phyloP scores from a whole-genome alignment of 1,140 invertebrate species.

The Leucophenga varia region DNA sequence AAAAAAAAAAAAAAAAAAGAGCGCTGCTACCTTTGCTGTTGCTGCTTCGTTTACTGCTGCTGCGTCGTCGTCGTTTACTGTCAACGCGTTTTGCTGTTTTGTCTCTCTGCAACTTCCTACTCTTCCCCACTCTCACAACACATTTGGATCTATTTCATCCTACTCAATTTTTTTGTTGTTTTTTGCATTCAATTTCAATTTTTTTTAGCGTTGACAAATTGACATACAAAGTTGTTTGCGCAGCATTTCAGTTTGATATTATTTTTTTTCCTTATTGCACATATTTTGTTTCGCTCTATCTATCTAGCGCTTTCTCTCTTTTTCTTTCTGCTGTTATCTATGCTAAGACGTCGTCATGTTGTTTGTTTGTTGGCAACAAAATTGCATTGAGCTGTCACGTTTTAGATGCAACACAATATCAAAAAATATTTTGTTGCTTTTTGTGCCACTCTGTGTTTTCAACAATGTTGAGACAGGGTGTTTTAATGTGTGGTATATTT shows the following conservation, averaged over 20 bases:
- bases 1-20: too few relatives aligned
- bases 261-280: slow-evolving; percentile 20
- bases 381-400: slow-evolving; percentile 54
- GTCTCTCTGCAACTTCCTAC: too few relatives aligned
- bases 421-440: too few relatives aligned
- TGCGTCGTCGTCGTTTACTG: slow-evolving; percentile 15
- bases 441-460: too few relatives aligned
- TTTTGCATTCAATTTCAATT: slow-evolving; percentile 53
- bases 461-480: too few relatives aligned
- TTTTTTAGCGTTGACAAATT: slow-evolving; percentile 45
- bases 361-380: slow-evolving; percentile 51
- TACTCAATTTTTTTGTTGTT: slow-evolving; percentile 4
- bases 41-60: slow-evolving; percentile 10
- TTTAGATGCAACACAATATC: slow-evolving; percentile 50
- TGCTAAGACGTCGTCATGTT: too few relatives aligned
- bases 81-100: slow-evolving; percentile 23
- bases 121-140: too few relatives aligned
- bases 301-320: too few relatives aligned
- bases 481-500: too few relatives aligned
- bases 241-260: slow-evolving; percentile 50
- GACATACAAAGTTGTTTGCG: slow-evolving; percentile 53
- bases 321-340: too few relatives aligned
- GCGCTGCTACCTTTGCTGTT: too few relatives aligned
- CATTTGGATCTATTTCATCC: too few relatives aligned
- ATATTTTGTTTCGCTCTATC: slow-evolving; percentile 3